Evolutionary conservation across 2,797 vertebrate genomes (phyloP), one percentile per base, ranked within the genome.

Genomic region (Paratrypauchen microcephalus): DNA sequence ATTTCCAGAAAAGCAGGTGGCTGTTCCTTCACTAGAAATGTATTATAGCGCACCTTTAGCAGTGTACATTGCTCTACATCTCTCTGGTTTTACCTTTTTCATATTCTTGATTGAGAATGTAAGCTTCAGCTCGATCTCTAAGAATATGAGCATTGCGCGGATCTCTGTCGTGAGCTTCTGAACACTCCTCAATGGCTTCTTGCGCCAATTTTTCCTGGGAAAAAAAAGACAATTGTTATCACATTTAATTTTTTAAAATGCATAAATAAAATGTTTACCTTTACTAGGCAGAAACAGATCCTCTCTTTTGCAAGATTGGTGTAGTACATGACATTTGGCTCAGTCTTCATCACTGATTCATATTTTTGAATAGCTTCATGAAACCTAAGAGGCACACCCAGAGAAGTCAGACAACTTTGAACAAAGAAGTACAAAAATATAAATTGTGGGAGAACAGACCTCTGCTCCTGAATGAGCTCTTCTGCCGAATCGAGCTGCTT

Each of bases 401-500:
- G 5, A 16, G 24, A 8, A 36, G 32, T 36, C 7, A n/a, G 19
- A 11, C 28, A 16, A 36, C 8, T 39, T 32, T 60, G 30, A n/a
- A 19, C 30, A 9, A n/a, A n/a, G 18, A 8, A 32, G 16, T 60
- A 9, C 16, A 60, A 12, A 36, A 36, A 28, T 61, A n/a, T 15
- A 45, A 41, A 45, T 45, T 23, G 36, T 16, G 4, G 15, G 23
- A 7, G 39, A 0, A 71, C 89, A 7, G 21, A 95, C 95, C 93
- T 93, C 3, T 92, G 87, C 68, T 88, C 88, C 30, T 88, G 82
- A 72, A 95, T 87, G 30, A 93, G 87, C 72, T 94, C 92, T 24
- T 95, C 95, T 0, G 94, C 95, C 0, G 88, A 83, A 76, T 95
- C 94, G 83, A 96, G 83, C 86, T 95, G 95, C 80, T 94, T 93